phyloP scores from a whole-genome alignment of 1,140 invertebrate species.

The Gonatopus flavifemur region DNA sequence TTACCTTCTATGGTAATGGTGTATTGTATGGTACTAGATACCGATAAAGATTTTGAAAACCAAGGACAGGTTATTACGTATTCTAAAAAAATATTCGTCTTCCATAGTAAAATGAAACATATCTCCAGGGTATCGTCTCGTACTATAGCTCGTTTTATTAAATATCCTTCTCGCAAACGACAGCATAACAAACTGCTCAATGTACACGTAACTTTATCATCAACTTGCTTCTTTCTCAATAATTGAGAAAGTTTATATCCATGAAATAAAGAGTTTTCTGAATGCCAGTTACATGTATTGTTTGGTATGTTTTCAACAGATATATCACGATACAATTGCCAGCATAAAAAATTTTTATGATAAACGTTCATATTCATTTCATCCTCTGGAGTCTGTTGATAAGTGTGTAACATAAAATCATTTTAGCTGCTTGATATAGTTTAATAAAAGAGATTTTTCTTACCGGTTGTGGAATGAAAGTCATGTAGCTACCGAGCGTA shows the following conservation, averaged over 20 bases:
- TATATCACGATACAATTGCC: slow-evolving; percentile 68
- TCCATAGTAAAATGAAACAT: slow-evolving; percentile 72
- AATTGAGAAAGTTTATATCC: slow-evolving; percentile 60
- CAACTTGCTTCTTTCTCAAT: slow-evolving; percentile 69
- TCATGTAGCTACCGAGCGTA: slow-evolving; percentile 76
- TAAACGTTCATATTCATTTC: slow-evolving; percentile 67
- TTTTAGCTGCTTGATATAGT: background rate
- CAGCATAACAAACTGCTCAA: slow-evolving; percentile 74
- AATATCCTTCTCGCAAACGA: slow-evolving; percentile 78
- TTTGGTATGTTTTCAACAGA: slow-evolving; percentile 21
- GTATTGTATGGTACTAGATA: slow-evolving; percentile 60
- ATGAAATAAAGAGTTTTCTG: slow-evolving; percentile 64
- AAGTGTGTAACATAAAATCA: slow-evolving; percentile 1
- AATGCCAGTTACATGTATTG: slow-evolving; percentile 52
- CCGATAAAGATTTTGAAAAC: slow-evolving; percentile 56
- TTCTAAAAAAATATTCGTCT: slow-evolving; percentile 73
- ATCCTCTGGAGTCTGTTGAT: slow-evolving; percentile 49
- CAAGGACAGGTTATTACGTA: slow-evolving; percentile 67
- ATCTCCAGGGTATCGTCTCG: slow-evolving; percentile 69
- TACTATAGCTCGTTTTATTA: slow-evolving; percentile 64
- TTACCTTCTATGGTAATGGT: slow-evolving; percentile 66
- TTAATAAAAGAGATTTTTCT: slow-evolving; percentile 17
- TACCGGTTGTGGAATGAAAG: slow-evolving; percentile 56
- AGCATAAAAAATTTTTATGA: slow-evolving; percentile 73
- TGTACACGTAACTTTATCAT: slow-evolving; percentile 66